phyloP scores from a whole-genome alignment of 2,797 vertebrate species.

The Acropternis orthonyx region DNA sequence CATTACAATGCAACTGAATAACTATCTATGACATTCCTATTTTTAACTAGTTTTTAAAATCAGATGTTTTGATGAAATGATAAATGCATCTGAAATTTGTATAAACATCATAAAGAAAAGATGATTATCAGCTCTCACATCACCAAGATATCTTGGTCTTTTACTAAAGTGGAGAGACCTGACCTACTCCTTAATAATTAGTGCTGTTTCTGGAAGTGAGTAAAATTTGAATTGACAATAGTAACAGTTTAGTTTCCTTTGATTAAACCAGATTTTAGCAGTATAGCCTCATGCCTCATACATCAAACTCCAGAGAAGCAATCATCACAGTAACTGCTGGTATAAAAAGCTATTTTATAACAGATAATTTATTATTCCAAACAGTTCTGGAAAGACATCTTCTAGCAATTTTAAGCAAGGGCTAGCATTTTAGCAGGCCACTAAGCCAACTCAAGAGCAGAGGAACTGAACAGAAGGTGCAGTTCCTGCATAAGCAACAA shows the following conservation, averaged over 20 bases:
- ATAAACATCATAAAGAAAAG: background rate
- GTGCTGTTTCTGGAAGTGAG: background rate
- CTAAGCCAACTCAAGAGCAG: background rate
- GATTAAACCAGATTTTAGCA: slow-evolving; percentile 14
- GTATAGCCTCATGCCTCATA: background rate
- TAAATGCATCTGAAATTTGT: background rate
- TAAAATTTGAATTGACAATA: background rate
- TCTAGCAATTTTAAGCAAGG: background rate
- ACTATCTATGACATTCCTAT: background rate
- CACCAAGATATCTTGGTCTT: background rate
- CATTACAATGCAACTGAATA: background rate
- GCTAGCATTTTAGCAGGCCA: background rate
- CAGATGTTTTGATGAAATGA: background rate
- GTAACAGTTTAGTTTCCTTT: background rate
- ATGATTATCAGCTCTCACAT: background rate
- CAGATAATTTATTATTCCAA: background rate
- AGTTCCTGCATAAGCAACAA: background rate
- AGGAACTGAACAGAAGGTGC: background rate
- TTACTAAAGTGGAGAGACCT: background rate
- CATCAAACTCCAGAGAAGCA: background rate
- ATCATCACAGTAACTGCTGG: background rate
- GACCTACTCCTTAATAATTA: background rate
- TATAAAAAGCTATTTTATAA: background rate
- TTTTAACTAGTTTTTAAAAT: background rate
- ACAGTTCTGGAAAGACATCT: background rate